Base-by-base conservation (phyloP, 2,888 invertebrate genomes). In the Coelogynopora nodosa region DNA sequence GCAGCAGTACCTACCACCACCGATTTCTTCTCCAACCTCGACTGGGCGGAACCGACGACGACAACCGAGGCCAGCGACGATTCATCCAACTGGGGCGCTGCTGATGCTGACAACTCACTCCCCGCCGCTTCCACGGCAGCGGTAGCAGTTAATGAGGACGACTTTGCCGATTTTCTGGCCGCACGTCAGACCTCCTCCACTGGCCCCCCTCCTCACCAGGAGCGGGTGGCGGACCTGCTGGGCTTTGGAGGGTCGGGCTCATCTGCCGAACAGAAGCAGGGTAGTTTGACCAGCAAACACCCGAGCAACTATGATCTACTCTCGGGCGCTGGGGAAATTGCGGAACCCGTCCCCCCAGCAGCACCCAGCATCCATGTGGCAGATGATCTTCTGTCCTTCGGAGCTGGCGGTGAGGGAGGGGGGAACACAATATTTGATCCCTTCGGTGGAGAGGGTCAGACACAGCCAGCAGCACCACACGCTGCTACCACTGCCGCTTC, bases 101-200 rank as follows among this genome's bases (percentile, higher is more conserved):
- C 23, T 2, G 74, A 74, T 23, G 74, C 18, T 26, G 74, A 74
- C 74, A 5, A 49, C 5, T 10, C 49, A 18, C 5, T 18, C 5
- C 49, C 5, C 18, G 5, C 18, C 5, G 49, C 49, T 5, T 49
- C 49, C 5, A 23, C 23, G 5, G 23, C 27, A 10, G 2, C 74
- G 2, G 49, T 18, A 5, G 23, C 74, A 2, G 74, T 5, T 26
- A 23, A 23, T 26, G 74, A 5, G 5, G 74, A 74, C 74, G 74
- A 74, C 74, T 74, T 74, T 74, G 74, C 74, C 5, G 74, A 74
- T 26, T 74, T 74, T 26, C 74, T 74, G 74, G 74, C 74, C 5
- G 74, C 74, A 5, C 74, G 74, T 13, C 74, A 74, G 74, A 13
- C 74, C 5, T 74, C 74, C 23, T 5, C 10, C 2, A 23, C 74